A percentile compares a stretch with the other conserved stretches of the same genome.
Evolutionary conservation across 1,140 invertebrate genomes (phyloP).

Genomic region (Atta colombica): DNA sequence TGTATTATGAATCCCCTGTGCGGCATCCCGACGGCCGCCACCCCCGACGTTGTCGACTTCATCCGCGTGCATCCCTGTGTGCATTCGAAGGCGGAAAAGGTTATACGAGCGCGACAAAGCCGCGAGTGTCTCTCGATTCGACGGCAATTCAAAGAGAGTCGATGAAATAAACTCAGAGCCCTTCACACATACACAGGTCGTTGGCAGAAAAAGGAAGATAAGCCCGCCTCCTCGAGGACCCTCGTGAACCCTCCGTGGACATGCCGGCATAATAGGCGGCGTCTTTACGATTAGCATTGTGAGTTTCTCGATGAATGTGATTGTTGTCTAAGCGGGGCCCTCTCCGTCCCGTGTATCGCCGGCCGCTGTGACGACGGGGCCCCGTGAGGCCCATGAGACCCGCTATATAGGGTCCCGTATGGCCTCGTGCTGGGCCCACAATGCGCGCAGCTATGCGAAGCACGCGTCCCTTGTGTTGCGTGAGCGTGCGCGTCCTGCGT

Average conservation of each 20-base stretch:
- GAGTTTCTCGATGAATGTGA: constrained; percentile 85
- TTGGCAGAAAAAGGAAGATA: constrained; percentile 74
- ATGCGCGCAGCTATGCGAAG: constrained; percentile 85
- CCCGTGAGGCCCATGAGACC: constrained; percentile 54
- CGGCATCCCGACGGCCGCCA: constrained; percentile 13
- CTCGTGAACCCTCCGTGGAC: constrained; percentile 72
- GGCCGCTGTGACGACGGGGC: constrained; percentile 68
- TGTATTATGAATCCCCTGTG: constrained; percentile 17
- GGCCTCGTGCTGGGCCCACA: constrained; percentile 83
- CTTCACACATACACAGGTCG: constrained; percentile 47
- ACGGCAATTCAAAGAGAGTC: constrained; percentile 76
- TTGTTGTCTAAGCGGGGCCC: constrained; percentile 84
- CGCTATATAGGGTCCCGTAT: constrained; percentile 71
- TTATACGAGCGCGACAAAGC: constrained; percentile 61
- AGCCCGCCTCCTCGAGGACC: constrained; percentile 71
- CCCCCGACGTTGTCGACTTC: constrained; percentile 5
- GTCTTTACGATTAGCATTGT: constrained; percentile 87
- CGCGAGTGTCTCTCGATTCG: constrained; percentile 76
- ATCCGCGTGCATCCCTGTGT: constrained; percentile 2
- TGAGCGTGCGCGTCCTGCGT: constrained; percentile 79
- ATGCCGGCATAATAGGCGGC: constrained; percentile 85
- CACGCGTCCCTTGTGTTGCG: constrained; percentile 84
- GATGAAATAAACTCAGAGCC: constrained; percentile 73
- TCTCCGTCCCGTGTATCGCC: constrained; percentile 76
- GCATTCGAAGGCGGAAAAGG: constrained; percentile 46